These are phyloP conservation scores for Dasyurus viverrinus DNA, from an alignment of 2,113 vertebrate species.

Conservation along the genomic window DNA sequence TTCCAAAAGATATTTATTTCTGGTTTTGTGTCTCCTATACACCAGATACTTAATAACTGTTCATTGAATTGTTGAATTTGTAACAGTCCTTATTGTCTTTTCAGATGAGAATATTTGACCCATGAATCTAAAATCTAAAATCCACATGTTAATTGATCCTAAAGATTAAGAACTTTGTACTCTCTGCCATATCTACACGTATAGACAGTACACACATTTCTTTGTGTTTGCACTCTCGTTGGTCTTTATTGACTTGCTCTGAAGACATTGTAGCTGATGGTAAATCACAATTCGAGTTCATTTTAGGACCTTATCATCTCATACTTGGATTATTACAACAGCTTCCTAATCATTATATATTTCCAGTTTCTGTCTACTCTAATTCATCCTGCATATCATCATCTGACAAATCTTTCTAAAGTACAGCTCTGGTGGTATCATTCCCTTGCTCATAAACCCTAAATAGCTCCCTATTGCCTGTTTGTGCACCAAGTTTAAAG, in stretches of 20 bases:
- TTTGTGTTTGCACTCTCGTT: neutral
- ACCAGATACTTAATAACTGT: neutral
- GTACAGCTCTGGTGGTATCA: neutral
- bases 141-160: neutral
- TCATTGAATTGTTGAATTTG: neutral
- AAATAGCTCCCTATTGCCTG: neutral
- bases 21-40: neutral
- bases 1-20: too few species aligned
- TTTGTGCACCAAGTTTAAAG: neutral
- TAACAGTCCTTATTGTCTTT: neutral
- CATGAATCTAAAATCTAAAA: neutral
- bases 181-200: neutral
- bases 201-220: neutral
- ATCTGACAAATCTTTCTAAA: neutral
- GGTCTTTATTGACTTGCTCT: too few species aligned
- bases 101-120: neutral
- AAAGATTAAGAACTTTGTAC: too few species aligned
- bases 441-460: neutral
- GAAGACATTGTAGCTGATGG: too few species aligned
- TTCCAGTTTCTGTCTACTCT: neutral
- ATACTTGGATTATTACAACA: neutral
- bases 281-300: neutral
- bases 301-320: neutral
- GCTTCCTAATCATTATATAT: neutral
- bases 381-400: neutral